Base-by-base conservation (phyloP, 2,113 vertebrate species). In the Urocolius indicus region DNA sequence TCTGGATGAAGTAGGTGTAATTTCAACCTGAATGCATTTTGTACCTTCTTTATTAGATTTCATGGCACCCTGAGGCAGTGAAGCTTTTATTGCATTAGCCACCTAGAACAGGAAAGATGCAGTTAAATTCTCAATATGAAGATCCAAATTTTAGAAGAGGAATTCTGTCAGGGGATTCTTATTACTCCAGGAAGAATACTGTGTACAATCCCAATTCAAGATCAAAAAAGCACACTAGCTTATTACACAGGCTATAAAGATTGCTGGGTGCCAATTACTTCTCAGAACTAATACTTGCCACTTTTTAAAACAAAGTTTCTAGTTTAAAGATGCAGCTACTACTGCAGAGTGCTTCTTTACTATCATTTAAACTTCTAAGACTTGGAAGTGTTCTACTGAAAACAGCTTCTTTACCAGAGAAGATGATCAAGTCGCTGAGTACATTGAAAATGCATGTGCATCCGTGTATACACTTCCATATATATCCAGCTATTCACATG, bases 51-150 rank as follows among this genome's bases (percentile, higher is more conserved):
- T 99, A 96, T 97, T 99, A 97, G 98, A 98, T 97, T 99, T 99
- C 95, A 99, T 97, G 34, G 99, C 98, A 62, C 98, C 98, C 45
- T 99, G 98, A 72, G 98, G 98, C 96, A 99, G 96, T 21, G 99
- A 99, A 43, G 99, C 99, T 98, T 99, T 99, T 97, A 99, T 99
- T 98, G 99, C 99, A 90, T 99, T 99, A 80, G 99, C 99, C 97
- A 99, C 98, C 99, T 99, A 96, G 78, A 76, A 85, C 1, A 89
- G 27, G 62, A 94, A 94, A 95, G n/a, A 94, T 34, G 43, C 13
- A 58, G 23, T 67, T 82, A 89, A 92, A 76, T 59, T 91, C 21
- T 85, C 51, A 91, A 66, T 27, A 72, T 20, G 11, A 95, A 94
- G 54, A 65, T n/a, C 7, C n/a, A 82, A 52, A 69, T 95, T 86